phyloP scores from a whole-genome alignment of 1,140 invertebrate species.

The Diachasmimorpha longicaudata region DNA sequence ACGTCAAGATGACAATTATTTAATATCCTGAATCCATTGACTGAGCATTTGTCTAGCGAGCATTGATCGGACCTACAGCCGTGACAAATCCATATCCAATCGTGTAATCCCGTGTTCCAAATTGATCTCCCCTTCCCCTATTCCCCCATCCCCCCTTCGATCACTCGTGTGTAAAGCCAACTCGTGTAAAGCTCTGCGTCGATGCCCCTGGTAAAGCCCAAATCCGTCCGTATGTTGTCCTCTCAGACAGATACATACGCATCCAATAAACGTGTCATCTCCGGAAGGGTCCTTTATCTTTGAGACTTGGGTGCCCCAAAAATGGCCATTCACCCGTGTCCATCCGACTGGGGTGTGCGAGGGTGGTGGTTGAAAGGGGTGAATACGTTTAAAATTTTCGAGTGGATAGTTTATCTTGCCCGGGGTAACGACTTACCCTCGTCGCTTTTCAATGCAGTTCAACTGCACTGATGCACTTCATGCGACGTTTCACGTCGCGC shows the following conservation, averaged over 20 bases:
- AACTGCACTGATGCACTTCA: neutral
- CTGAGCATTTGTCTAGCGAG: conserved; percentile 2
- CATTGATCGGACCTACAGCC: conserved; percentile 7
- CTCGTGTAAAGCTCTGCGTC: conserved; percentile 15
- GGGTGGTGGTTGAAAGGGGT: conserved; percentile 24
- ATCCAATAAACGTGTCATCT: conserved; percentile 14
- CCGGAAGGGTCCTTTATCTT: conserved; percentile 12
- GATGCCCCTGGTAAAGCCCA: neutral
- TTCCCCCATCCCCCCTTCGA: too few relatives aligned
- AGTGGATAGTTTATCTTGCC: neutral
- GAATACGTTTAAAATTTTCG: conserved; percentile 27
- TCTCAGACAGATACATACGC: conserved; percentile 14
- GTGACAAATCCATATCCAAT: conserved; percentile 31
- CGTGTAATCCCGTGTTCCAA: conserved; percentile 27
- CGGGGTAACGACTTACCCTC: neutral
- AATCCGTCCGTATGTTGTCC: neutral
- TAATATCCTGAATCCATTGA: conserved; percentile 11
- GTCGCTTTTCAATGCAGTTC: neutral
- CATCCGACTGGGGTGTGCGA: conserved; percentile 12
- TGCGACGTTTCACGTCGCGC: neutral
- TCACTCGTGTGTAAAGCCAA: conserved; percentile 26
- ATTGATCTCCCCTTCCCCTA: conserved; percentile 3
- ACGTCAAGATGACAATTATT: neutral
- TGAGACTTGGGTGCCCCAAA: conserved; percentile 21
- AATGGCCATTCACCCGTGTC: conserved; percentile 31